Evolutionary conservation across 2,888 invertebrate genomes (phyloP).

Genomic region (Aphidius colemani): DNA sequence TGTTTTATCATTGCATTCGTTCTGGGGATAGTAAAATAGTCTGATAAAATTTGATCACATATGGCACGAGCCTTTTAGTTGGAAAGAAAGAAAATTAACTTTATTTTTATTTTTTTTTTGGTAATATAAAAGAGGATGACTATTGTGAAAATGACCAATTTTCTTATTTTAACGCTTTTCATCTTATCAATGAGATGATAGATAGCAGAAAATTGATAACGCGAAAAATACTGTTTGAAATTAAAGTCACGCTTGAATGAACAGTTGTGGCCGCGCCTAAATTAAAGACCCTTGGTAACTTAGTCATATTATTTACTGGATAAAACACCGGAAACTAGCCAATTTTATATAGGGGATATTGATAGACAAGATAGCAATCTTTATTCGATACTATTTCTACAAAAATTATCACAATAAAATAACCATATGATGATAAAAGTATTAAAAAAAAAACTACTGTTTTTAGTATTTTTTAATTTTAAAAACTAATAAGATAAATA

Average conservation of each 20-base stretch:
- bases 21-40: conserved; percentile 10
- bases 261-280: conserved; percentile 49
- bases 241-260: conserved; percentile 34
- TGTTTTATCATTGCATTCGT: conserved; percentile 17
- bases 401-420: too few relatives aligned
- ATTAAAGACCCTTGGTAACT: conserved; percentile 42
- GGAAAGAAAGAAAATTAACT: too few relatives aligned
- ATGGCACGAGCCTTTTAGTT: conserved; percentile 38
- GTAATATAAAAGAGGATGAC: conserved; percentile 35
- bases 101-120: too few relatives aligned
- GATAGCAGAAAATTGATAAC: conserved; percentile 19
- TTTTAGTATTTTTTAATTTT: too few relatives aligned
- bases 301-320: conserved; percentile 37
- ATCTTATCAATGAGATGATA: conserved; percentile 38
- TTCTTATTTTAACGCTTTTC: conserved; percentile 36
- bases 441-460: too few relatives aligned
- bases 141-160: conserved; percentile 44
- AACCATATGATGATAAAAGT: too few relatives aligned
- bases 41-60: conserved; percentile 47
- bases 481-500: too few relatives aligned
- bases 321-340: conserved; percentile 25
- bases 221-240: conserved; percentile 21
- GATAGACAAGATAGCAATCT: too few relatives aligned
- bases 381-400: too few relatives aligned
- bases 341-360: conserved; percentile 14